Conservation (phyloP, 2,797 vertebrate species). For the Etheostoma nigrum region DNA sequence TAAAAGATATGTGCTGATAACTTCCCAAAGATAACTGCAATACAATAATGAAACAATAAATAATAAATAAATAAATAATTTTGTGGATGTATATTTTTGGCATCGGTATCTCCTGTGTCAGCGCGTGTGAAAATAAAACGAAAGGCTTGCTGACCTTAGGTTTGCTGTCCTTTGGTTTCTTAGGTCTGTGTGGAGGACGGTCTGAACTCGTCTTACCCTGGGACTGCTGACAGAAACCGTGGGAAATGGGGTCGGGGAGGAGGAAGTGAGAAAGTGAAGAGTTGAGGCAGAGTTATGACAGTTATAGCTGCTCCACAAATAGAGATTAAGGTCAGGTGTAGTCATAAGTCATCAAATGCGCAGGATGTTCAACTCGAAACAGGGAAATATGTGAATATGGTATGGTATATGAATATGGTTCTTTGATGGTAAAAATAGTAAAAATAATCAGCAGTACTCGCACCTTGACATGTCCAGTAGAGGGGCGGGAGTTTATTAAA, state of each 20-base stretch:
- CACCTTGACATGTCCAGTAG: slow-evolving; percentile 90
- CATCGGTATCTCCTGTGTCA: not conserved
- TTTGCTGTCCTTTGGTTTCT: slow-evolving; percentile 96
- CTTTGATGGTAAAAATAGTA: not conserved
- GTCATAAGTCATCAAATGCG: slow-evolving; percentile 30
- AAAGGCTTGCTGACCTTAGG: slow-evolving; percentile 84
- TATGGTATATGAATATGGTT: no score
- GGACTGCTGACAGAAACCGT: slow-evolving; percentile 75
- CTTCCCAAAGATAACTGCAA: not conserved
- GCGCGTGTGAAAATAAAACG: slow-evolving; percentile 1
- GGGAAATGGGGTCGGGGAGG: slow-evolving; percentile 42
- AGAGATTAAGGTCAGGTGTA: slow-evolving; percentile 46
- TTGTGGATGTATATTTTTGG: not conserved
- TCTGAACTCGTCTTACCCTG: slow-evolving; percentile 90
- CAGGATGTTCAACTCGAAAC: slow-evolving; percentile 17
- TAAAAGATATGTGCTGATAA: not conserved
- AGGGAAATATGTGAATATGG: no score
- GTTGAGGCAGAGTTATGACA: slow-evolving; percentile 25
- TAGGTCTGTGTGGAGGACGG: slow-evolving; percentile 90
- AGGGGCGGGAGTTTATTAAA: slow-evolving; percentile 80
- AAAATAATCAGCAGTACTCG: not conserved
- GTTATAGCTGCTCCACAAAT: slow-evolving; percentile 53
- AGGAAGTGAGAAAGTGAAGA: slow-evolving; percentile 43
- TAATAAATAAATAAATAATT: no score
- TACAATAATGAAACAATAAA: no score